A percentile compares a stretch with the other conserved stretches of the same genome.
Evolutionary conservation across 2,888 invertebrate genomes (phyloP).

Genomic region (Homarus gammarus): DNA sequence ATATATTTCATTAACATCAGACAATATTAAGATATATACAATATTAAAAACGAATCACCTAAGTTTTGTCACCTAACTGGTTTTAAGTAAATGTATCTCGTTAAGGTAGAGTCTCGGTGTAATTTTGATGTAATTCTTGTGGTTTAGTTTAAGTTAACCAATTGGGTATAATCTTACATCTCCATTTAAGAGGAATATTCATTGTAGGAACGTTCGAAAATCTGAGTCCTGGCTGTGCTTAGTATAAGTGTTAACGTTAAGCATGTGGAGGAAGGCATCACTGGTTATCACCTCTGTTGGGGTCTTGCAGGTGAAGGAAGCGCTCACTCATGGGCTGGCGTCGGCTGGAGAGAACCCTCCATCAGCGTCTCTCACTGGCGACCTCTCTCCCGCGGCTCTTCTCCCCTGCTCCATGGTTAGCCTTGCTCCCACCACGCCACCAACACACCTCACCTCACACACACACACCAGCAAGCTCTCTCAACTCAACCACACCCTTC

Average conservation of each 20-base stretch:
- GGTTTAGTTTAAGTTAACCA: too few relatives aligned
- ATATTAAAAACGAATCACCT: too few relatives aligned
- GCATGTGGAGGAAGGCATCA: not conserved
- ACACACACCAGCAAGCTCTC: too few relatives aligned
- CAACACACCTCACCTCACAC: not conserved
- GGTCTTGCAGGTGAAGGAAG: constrained; percentile 75
- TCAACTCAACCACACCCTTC: not conserved
- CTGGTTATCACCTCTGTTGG: not conserved
- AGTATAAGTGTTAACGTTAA: not conserved
- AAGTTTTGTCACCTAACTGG: too few relatives aligned
- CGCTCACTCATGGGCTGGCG: constrained; percentile 76
- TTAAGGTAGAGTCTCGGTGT: too few relatives aligned
- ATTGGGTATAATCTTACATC: too few relatives aligned
- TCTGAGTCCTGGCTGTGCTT: not conserved
- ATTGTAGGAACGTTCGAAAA: too few relatives aligned
- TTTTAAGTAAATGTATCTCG: too few relatives aligned
- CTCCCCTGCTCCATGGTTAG: constrained; percentile 73
- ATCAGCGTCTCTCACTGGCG: constrained; percentile 73
- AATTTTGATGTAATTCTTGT: too few relatives aligned
- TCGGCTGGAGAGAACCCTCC: constrained; percentile 76
- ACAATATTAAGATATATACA: too few relatives aligned
- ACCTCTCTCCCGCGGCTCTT: constrained; percentile 74
- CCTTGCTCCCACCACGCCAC: not conserved
- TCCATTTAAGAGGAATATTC: too few relatives aligned
- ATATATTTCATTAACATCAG: too few relatives aligned